Evolutionary conservation across 2,888 invertebrate species (phyloP).

Genomic region (Tuta absoluta): DNA sequence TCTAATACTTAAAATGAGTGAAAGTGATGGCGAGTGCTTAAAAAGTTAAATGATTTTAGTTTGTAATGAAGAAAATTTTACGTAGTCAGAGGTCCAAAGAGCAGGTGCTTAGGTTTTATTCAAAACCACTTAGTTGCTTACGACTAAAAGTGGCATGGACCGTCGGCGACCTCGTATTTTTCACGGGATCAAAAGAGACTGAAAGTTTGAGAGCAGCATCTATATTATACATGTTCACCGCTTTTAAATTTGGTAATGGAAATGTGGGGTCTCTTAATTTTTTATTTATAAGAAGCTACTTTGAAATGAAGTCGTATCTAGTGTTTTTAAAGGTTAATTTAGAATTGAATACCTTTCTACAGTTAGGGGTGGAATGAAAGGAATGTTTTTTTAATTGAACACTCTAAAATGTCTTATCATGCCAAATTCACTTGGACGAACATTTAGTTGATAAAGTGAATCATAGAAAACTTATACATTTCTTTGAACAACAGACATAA

Average conservation of each 20-base stretch:
- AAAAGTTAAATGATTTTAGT: background rate
- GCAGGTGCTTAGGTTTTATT: constrained; percentile 44
- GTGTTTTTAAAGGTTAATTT: too few species aligned
- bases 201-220: background rate
- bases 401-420: too few species aligned
- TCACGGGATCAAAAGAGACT: constrained; percentile 33
- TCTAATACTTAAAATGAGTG: too few species aligned
- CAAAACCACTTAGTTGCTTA: constrained; percentile 37
- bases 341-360: too few species aligned
- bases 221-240: constrained; percentile 25
- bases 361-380: too few species aligned
- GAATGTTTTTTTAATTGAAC: too few species aligned
- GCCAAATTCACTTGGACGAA: too few species aligned
- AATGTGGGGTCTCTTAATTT: background rate
- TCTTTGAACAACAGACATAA: too few species aligned
- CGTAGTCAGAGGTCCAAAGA: constrained; percentile 38
- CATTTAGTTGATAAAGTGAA: too few species aligned
- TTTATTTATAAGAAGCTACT: background rate
- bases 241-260: constrained; percentile 24
- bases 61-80: background rate
- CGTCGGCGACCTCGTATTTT: constrained; percentile 44
- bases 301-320: too few species aligned
- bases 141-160: constrained; percentile 36
- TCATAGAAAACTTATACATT: too few species aligned
- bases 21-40: too few species aligned